Evolutionary conservation across 2,797 vertebrate species (phyloP).

Genomic region (Decapterus maruadsi): DNA sequence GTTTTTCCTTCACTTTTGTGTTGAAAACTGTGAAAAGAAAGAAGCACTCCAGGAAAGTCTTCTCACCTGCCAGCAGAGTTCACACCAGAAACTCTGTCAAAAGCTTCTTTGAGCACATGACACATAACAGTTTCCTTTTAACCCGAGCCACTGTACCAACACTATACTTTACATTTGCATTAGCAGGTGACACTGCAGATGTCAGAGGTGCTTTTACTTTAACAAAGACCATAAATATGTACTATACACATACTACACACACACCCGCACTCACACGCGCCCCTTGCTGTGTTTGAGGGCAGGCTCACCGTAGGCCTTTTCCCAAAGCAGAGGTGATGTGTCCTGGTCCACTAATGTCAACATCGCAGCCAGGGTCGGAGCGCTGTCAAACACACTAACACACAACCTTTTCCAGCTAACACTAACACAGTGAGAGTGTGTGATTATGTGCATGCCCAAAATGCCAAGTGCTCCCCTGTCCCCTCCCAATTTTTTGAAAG

Average conservation of each 20-base stretch:
- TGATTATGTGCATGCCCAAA: conserved; percentile 64
- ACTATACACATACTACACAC: background rate
- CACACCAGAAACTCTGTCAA: background rate
- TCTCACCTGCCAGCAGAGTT: conserved; percentile 4
- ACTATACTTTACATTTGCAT: background rate
- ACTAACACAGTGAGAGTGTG: conserved; percentile 61
- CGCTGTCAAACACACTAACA: conserved; percentile 79
- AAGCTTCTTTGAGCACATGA: conserved; percentile 2
- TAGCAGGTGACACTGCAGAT: background rate
- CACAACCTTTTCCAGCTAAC: conserved; percentile 77
- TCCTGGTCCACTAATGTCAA: conserved; percentile 77
- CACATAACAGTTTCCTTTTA: background rate
- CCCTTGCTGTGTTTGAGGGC: conserved; percentile 64
- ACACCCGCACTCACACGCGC: conserved; percentile 40
- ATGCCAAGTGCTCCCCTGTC: conserved; percentile 69
- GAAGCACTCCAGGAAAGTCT: background rate
- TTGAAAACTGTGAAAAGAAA: conserved; percentile 14
- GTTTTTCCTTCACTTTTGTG: background rate
- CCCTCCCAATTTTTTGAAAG: conserved; percentile 30
- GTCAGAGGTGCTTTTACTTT: conserved; percentile 5
- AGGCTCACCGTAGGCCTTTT: conserved; percentile 67
- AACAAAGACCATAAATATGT: conserved; percentile 33
- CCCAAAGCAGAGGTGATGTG: conserved; percentile 81
- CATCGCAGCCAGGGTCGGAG: conserved; percentile 61
- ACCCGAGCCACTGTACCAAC: background rate